Conservation (phyloP, 37 sponge, comb jelly and placozoan genomes). For the Aphrocallistes beatrix region DNA sequence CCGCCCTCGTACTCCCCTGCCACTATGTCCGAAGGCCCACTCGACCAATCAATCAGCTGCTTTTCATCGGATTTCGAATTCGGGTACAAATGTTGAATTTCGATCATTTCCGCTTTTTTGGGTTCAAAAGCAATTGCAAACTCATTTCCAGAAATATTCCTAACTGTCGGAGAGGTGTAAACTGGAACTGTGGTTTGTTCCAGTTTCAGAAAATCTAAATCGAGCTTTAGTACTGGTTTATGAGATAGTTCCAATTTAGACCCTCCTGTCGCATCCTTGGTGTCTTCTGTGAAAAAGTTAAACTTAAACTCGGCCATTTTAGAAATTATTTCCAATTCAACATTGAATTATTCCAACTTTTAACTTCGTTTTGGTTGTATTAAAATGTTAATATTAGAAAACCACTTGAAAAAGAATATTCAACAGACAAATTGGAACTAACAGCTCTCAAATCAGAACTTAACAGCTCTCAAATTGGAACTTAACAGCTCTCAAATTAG, state of each 20-base stretch:
- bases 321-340: too few species aligned
- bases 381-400: too few species aligned
- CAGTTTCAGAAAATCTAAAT: neutral
- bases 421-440: too few species aligned
- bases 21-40: constrained; percentile 54
- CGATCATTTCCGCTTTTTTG: neutral
- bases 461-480: too few species aligned
- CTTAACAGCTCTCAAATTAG: neutral
- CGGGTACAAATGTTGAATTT: neutral
- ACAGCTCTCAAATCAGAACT: too few species aligned
- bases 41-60: neutral
- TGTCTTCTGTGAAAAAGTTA: neutral
- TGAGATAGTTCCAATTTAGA: neutral
- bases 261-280: neutral
- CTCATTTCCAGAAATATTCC: neutral
- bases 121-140: neutral
- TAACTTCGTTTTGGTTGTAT: too few species aligned
- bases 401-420: too few species aligned
- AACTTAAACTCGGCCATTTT: constrained; percentile 4
- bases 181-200: neutral
- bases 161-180: neutral
- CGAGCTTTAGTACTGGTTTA: neutral
- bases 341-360: too few species aligned
- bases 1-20: constrained; percentile 91
- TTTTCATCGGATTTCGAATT: neutral